These are phyloP conservation scores for Salticus scenicus DNA, from an alignment of 2,888 invertebrate species.

Conservation along the genomic window DNA sequence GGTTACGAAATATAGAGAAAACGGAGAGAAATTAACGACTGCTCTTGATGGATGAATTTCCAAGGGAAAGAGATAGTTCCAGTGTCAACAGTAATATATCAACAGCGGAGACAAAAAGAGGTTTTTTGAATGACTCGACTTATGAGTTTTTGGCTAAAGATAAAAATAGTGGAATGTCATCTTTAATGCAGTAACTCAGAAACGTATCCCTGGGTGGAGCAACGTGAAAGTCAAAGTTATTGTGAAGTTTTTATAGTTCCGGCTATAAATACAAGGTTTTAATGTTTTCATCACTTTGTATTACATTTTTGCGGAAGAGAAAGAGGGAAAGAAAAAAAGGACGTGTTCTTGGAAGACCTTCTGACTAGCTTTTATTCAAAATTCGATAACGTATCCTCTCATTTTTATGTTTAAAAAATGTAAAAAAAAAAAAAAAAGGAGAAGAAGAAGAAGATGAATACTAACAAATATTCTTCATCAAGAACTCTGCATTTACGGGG, in stretches of 20 bases:
- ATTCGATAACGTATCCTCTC: no score
- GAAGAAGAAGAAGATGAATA: no score
- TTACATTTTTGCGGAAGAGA: no score
- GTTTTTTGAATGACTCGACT: conserved; percentile 18
- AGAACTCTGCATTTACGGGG: no score
- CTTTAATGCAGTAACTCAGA: background rate
- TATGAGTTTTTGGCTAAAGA: conserved; percentile 18
- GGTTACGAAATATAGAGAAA: conserved; percentile 8
- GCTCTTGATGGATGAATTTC: conserved; percentile 51
- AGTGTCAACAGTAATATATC: conserved; percentile 39
- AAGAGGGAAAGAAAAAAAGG: no score
- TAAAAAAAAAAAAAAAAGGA: no score
- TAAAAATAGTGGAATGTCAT: background rate
- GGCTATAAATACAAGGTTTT: background rate
- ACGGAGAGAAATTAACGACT: conserved; percentile 51
- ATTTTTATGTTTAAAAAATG: no score
- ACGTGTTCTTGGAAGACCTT: no score
- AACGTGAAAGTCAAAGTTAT: background rate
- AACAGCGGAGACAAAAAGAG: conserved; percentile 9
- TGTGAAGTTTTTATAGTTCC: background rate
- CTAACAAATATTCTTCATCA: no score
- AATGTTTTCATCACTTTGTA: background rate
- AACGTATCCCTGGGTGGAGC: background rate
- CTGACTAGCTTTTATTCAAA: no score
- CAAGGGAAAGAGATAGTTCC: conserved; percentile 12